phyloP scores from a whole-genome alignment of 2,113 vertebrate genomes.

The Rhabdomys dilectus region DNA sequence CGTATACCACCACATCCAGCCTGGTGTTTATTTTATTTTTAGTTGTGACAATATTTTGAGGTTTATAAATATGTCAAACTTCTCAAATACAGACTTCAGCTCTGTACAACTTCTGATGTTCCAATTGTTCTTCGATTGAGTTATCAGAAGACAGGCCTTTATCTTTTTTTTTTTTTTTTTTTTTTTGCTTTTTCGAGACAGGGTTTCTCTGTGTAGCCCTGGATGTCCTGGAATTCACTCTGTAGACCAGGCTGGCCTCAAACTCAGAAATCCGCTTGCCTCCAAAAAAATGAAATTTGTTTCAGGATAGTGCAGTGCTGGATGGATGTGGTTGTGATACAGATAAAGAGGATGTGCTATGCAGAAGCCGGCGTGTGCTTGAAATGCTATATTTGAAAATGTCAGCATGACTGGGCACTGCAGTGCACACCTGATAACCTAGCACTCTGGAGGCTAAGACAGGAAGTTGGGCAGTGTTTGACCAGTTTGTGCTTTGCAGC shows the following conservation, averaged over 20 bases:
- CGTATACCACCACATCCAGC: rapidly evolving
- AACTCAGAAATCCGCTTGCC: too few species aligned
- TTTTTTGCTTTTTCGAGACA: too few species aligned
- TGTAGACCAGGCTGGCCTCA: too few species aligned
- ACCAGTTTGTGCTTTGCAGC: not conserved
- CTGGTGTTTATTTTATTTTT: not conserved
- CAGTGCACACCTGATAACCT: not conserved
- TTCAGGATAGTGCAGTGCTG: not conserved
- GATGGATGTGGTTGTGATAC: not conserved
- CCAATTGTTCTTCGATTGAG: constrained; percentile 29
- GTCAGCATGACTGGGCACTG: not conserved
- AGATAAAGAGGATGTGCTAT: not conserved
- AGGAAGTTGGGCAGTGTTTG: too few species aligned
- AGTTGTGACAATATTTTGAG: not conserved
- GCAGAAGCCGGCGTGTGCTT: not conserved
- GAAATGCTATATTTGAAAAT: not conserved
- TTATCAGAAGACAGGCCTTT: not conserved
- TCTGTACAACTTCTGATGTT: not conserved
- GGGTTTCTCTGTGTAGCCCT: too few species aligned
- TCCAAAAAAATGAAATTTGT: not conserved
- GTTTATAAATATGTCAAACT: not conserved
- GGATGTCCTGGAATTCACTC: too few species aligned
- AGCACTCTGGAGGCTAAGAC: not conserved
- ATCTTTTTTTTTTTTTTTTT: too few species aligned
- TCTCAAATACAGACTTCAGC: not conserved